Evolutionary conservation across 2,113 vertebrate species (phyloP), one percentile per base, ranked within the genome.

Genomic region (Alethe castanea): DNA sequence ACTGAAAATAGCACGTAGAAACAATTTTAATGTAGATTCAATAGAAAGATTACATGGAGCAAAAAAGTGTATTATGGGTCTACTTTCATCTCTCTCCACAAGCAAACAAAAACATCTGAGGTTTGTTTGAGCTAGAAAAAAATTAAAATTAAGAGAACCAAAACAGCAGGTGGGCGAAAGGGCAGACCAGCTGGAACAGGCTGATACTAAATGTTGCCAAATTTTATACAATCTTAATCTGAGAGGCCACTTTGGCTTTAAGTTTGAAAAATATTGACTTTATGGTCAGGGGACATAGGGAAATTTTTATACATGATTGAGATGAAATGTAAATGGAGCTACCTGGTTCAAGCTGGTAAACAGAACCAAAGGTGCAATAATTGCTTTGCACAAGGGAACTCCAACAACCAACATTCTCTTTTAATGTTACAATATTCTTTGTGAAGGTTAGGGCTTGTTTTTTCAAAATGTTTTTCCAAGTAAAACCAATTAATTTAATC

Each of bases 71-170:
- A 19, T 66, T 83, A 33, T 79, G 35, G 35, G 35, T 84, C 72
- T 84, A 35, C 52, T 89, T 85, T 82, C 14, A 64, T 91, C 69
- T 92, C 12, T 81, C 14, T 81, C 65, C 40, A 40, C 65, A 87
- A 64, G 5, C 47, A 84, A 93, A 88, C 36, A 74, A 59, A 87
- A 78, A 10, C 29, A 42, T 33, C 19, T 36, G 36, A 62, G 19
- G 38, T 74, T 86, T 70, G 72, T 81, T 62, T 86, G 18, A 84
- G 73, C 64, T 74, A 38, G 33, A 15, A 53, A 86, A 83, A 77
- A 79, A 11, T 0, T 25, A 40, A 73, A 70, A 24, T 14, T 5
- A 64, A 62, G 45, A 83, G 29, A 91, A 56, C 8, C 2, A 2
- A 87, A 96, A n/a, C 40, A 90, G 60, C 48, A 82, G 66, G 61